Conservation (phyloP, 2,888 invertebrate species). For the Synanthedon andrenaeformis region DNA sequence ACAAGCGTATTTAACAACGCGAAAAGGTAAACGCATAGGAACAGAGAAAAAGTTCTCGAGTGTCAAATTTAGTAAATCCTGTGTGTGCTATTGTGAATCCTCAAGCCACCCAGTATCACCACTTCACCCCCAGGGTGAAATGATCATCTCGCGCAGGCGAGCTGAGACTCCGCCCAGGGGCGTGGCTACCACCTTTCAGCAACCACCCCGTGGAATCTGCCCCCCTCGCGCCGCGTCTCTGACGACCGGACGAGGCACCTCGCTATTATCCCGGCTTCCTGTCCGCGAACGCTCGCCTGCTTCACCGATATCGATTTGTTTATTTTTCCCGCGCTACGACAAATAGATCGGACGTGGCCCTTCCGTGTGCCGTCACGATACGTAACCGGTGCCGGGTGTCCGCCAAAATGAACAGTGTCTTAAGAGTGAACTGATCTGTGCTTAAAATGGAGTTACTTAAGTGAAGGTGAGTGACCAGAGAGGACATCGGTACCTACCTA, state of each 20-base stretch:
- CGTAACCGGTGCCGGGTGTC: constrained; percentile 14
- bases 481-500: too few relatives aligned
- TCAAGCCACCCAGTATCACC: background rate
- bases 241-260: constrained; percentile 37
- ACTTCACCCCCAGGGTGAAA: constrained; percentile 10
- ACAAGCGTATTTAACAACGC: too few relatives aligned
- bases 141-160: constrained; percentile 29
- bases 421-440: constrained; percentile 3
- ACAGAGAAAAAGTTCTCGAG: background rate
- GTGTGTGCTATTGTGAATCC: constrained; percentile 2
- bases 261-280: constrained; percentile 68
- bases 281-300: constrained; percentile 62
- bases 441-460: constrained; percentile 3
- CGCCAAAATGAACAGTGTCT: constrained; percentile 16
- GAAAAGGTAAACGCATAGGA: too few relatives aligned
- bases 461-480: constrained; percentile 7
- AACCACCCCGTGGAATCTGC: background rate
- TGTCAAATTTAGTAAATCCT: constrained; percentile 2
- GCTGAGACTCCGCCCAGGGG: constrained; percentile 17
- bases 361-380: constrained; percentile 39
- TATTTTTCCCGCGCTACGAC: constrained; percentile 58
- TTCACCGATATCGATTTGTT: constrained; percentile 63
- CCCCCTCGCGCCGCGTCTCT: constrained; percentile 18
- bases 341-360: constrained; percentile 38
- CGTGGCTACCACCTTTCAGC: constrained; percentile 15